Percentiles rank a stretch among this genome's conserved stretches.
phyloP scores from a whole-genome alignment of 2,113 vertebrate genomes.

The Aleadryas rufinucha region DNA sequence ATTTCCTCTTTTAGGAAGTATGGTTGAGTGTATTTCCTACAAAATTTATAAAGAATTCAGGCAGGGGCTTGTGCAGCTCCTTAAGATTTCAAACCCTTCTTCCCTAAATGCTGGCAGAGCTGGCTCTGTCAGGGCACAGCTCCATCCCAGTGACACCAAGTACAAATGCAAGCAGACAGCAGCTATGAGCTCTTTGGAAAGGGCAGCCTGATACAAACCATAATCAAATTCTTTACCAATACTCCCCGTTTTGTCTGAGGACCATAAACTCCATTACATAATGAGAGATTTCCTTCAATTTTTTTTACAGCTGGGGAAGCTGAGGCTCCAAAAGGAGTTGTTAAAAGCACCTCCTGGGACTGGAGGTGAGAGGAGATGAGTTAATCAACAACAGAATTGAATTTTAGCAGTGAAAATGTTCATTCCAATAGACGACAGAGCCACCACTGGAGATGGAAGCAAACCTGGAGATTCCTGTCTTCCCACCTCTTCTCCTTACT shows the following conservation, averaged over 20 bases:
- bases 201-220: background rate
- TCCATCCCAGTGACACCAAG: background rate
- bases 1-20: constrained; percentile 40
- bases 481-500: background rate
- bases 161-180: background rate
- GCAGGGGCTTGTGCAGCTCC: background rate
- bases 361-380: background rate
- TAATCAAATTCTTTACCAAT: background rate
- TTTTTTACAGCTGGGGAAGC: background rate
- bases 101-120: background rate
- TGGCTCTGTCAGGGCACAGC: background rate
- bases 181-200: background rate
- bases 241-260: background rate
- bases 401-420: background rate
- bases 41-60: constrained; percentile 29
- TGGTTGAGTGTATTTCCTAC: constrained; percentile 1
- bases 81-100: background rate
- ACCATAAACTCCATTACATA: background rate
- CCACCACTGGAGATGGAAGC: background rate
- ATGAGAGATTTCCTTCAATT: background rate
- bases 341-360: background rate
- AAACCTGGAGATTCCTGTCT: background rate
- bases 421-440: background rate
- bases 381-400: background rate
- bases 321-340: background rate